A percentile compares a stretch with the other conserved stretches of the same genome.
These are phyloP conservation scores for Brachyistius frenatus DNA, from an alignment of 2,113 vertebrate genomes.

Conservation along the genomic window DNA sequence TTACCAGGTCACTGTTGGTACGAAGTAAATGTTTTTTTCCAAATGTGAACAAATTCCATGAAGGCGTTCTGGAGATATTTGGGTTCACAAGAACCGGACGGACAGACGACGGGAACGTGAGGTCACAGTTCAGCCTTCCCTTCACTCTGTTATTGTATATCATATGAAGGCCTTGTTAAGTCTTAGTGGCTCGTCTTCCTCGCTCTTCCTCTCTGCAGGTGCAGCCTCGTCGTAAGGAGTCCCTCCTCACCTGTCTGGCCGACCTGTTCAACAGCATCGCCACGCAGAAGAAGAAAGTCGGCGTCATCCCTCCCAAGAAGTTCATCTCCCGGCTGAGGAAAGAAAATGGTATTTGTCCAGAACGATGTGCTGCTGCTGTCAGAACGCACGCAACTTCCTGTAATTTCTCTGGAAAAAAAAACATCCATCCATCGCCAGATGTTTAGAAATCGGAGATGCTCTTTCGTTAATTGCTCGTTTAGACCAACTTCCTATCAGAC, in stretches of 20 bases:
- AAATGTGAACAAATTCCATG: no score
- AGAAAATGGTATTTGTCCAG: conserved; percentile 87
- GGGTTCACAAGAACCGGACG: no score
- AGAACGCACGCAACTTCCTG: background rate
- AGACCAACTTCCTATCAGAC: conserved; percentile 1
- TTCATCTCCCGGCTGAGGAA: conserved; percentile 93
- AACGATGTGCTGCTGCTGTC: background rate
- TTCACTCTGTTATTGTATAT: no score
- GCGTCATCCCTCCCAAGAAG: conserved; percentile 95
- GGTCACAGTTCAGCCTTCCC: no score
- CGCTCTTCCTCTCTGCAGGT: conserved; percentile 65
- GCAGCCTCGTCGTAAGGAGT: conserved; percentile 92
- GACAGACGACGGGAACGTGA: no score
- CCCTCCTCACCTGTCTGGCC: conserved; percentile 91
- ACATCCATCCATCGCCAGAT: background rate
- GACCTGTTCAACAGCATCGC: conserved; percentile 96
- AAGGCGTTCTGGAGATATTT: no score
- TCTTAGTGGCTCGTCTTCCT: background rate
- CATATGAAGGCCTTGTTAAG: no score
- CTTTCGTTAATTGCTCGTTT: background rate
- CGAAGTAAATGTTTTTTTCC: no score
- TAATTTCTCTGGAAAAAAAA: background rate
- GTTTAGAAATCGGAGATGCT: conserved; percentile 5
- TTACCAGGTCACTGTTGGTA: no score
- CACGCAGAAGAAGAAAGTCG: conserved; percentile 95